phyloP scores from a whole-genome alignment of 2,797 vertebrate genomes.

The Sciurus vulgaris region DNA sequence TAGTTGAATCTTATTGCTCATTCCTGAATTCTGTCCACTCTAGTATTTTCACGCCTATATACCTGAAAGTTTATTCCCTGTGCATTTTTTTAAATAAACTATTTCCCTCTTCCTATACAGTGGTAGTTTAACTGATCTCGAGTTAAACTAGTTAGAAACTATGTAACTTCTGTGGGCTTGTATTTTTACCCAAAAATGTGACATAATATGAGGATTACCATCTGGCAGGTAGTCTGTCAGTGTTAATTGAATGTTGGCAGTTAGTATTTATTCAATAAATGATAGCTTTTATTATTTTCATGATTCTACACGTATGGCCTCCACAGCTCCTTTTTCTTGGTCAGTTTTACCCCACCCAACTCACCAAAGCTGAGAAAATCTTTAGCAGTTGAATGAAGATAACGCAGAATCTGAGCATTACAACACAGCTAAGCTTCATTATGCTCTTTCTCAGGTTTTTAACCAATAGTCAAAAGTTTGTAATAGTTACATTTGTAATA shows the following conservation, averaged over 20 bases:
- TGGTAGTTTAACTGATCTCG: background rate
- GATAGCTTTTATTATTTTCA: background rate
- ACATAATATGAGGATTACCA: background rate
- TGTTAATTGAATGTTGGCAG: background rate
- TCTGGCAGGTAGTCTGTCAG: background rate
- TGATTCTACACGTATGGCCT: background rate
- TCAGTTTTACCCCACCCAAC: too few species aligned
- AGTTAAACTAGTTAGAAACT: background rate
- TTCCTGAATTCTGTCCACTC: background rate
- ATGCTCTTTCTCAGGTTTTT: background rate
- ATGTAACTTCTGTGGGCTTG: background rate
- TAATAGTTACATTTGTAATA: background rate
- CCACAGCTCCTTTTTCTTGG: background rate
- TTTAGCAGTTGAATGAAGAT: background rate
- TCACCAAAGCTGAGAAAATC: background rate
- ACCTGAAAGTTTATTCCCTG: background rate
- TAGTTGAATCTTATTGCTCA: background rate
- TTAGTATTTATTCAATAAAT: background rate
- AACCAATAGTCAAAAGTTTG: background rate
- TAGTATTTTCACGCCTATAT: background rate
- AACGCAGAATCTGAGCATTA: background rate
- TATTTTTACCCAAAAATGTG: background rate
- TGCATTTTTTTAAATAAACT: background rate
- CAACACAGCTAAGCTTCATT: background rate
- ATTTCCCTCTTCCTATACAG: slow-evolving; percentile 3